phyloP scores from a whole-genome alignment of 2,797 vertebrate genomes.

The Sorex maritimensis region DNA sequence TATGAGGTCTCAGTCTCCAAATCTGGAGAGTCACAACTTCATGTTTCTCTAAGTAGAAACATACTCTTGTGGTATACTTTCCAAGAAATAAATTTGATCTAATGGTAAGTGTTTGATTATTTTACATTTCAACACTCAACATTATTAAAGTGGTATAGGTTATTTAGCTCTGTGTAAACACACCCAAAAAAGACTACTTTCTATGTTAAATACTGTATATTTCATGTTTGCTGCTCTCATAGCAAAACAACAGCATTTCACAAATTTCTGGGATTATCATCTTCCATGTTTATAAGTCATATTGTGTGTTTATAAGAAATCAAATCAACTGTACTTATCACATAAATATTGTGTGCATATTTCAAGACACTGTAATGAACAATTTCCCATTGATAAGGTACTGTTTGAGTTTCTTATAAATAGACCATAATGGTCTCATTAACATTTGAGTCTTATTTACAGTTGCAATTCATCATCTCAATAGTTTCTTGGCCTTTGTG shows the following conservation, averaged over 20 bases:
- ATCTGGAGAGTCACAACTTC: neutral
- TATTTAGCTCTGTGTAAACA: constrained; percentile 2
- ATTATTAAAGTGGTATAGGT: neutral
- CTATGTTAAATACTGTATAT: neutral
- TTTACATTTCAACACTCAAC: constrained; percentile 22
- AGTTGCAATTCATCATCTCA: neutral
- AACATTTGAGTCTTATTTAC: neutral
- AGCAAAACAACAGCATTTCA: constrained; percentile 13
- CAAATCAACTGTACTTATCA: neutral
- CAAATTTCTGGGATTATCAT: neutral
- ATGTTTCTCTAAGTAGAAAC: constrained; percentile 17
- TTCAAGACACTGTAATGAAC: neutral
- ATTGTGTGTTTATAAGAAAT: neutral
- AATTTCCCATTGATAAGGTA: neutral
- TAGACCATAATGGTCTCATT: neutral
- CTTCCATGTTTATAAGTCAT: neutral
- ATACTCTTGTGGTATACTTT: neutral
- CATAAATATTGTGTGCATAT: neutral
- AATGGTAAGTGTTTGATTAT: neutral
- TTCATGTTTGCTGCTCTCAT: neutral
- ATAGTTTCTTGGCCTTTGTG: neutral
- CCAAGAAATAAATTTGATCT: neutral
- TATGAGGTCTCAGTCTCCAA: neutral
- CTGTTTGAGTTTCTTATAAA: neutral
- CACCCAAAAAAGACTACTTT: constrained; percentile 3